Evolutionary conservation across 2,113 vertebrate genomes (phyloP).

Genomic region (Proteles cristata): DNA sequence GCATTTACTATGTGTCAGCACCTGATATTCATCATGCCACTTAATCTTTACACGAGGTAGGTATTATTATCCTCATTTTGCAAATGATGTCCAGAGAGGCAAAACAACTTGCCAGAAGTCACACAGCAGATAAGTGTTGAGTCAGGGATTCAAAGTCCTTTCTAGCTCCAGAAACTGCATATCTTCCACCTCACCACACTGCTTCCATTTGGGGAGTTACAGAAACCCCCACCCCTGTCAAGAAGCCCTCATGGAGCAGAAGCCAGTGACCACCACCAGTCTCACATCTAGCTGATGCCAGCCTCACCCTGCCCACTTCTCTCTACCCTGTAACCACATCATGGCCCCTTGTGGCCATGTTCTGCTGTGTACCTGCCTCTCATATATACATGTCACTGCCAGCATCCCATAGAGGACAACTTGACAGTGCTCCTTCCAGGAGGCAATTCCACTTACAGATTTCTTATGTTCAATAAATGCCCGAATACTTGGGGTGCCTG

Average conservation of each 20-base stretch:
- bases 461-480: background rate
- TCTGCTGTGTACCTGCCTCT: background rate
- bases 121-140: background rate
- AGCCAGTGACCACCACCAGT: background rate
- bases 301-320: background rate
- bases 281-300: background rate
- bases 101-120: background rate
- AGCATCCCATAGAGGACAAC: background rate
- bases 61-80: background rate
- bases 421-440: background rate
- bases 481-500: no score
- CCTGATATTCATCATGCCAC: background rate
- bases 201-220: no score
- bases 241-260: background rate
- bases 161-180: background rate
- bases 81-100: background rate
- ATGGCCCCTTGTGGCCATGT: rapidly evolving
- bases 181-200: background rate
- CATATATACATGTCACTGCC: background rate
- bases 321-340: background rate
- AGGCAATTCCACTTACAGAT: background rate
- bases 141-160: background rate
- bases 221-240: background rate
- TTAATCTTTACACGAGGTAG: background rate
- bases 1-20: background rate